Conservation (phyloP, 2,888 invertebrate species). For the Drosophila borborema region DNA sequence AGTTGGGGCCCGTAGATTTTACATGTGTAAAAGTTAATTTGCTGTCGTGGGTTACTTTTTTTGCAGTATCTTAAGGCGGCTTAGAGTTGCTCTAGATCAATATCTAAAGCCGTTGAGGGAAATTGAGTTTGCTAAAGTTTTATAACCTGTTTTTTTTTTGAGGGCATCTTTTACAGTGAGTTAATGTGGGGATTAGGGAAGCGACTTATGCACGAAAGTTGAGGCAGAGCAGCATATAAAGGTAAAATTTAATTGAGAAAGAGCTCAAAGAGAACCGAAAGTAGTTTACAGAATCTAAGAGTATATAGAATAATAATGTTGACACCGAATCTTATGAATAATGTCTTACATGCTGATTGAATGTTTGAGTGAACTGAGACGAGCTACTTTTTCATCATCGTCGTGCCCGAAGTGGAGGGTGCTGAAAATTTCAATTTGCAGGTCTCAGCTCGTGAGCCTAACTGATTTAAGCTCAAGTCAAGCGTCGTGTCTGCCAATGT, state of each 20-base stretch:
- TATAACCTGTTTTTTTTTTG: conserved; percentile 42
- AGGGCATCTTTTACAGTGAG: conserved; percentile 15
- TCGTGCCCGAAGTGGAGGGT: neutral
- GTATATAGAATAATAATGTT: neutral
- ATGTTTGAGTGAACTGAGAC: conserved; percentile 2
- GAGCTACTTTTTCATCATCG: neutral
- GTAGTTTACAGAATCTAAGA: neutral
- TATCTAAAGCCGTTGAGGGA: conserved; percentile 49
- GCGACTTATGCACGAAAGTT: conserved; percentile 19
- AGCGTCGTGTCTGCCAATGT: conserved; percentile 2
- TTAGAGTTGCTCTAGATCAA: conserved; percentile 43
- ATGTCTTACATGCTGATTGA: conserved; percentile 2
- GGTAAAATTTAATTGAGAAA: conserved; percentile 15
- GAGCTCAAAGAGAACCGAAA: neutral
- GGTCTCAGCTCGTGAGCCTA: neutral
- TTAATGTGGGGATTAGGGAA: conserved; percentile 36
- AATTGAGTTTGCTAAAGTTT: conserved; percentile 55
- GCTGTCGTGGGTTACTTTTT: conserved; percentile 15
- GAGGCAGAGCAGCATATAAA: conserved; percentile 1
- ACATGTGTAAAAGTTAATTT: conserved; percentile 38
- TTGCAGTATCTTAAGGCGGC: conserved; percentile 32
- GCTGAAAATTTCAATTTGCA: neutral
- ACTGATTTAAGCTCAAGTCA: neutral
- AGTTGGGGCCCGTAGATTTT: conserved; percentile 12
- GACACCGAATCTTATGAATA: conserved; percentile 5